A percentile compares a stretch with the other conserved stretches of the same genome.
Conservation (phyloP, 2,797 vertebrate genomes). For the Halcyon smyrnensis region DNA sequence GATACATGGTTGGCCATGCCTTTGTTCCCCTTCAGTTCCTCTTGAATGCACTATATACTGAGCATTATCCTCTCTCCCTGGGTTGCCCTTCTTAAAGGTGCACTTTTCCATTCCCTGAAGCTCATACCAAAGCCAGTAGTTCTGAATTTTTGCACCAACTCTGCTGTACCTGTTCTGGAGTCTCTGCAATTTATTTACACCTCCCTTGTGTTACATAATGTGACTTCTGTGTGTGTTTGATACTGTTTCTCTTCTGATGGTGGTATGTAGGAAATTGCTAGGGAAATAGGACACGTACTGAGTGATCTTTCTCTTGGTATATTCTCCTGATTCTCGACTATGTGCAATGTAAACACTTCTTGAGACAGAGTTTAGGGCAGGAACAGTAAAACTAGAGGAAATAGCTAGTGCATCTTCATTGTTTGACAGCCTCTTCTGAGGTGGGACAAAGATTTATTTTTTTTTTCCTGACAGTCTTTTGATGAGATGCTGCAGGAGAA, state of each 20-base stretch:
- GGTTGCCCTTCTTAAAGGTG: constrained; percentile 53
- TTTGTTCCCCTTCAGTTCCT: constrained; percentile 64
- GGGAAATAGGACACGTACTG: not conserved
- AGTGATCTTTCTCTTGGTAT: not conserved
- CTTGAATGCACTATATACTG: constrained; percentile 41
- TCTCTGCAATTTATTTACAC: constrained; percentile 31
- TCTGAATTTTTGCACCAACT: not conserved
- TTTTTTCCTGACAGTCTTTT: not conserved
- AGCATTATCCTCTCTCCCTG: constrained; percentile 57
- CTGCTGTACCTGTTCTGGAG: not conserved
- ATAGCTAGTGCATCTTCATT: not conserved
- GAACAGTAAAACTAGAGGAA: not conserved
- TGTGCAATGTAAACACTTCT: not conserved
- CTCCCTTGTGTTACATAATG: not conserved
- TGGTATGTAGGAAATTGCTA: not conserved
- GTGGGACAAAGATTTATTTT: not conserved
- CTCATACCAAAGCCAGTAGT: not conserved
- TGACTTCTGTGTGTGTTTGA: not conserved
- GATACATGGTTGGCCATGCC: constrained; percentile 56
- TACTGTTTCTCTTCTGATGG: not conserved
- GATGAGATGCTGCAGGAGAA: constrained; percentile 13
- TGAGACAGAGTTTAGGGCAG: not conserved
- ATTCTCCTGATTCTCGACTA: not conserved
- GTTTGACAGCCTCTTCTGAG: not conserved
- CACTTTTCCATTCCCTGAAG: not conserved